Evolutionary conservation across 2,888 invertebrate genomes (phyloP).

Genomic region (Shargacucullia verbasci): DNA sequence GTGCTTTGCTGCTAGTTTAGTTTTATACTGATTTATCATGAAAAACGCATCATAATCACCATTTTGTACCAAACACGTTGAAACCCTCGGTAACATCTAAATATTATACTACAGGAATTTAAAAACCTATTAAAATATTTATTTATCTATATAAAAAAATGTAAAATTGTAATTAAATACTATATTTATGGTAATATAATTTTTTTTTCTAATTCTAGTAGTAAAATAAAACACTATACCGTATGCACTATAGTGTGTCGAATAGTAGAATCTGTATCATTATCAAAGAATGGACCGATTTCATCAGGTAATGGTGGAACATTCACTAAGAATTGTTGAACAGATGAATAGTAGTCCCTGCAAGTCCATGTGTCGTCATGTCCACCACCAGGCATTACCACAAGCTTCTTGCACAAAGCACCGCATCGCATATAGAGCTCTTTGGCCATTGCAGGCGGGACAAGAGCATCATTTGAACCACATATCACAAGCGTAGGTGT

Average conservation of each 20-base stretch:
- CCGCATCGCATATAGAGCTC: constrained; percentile 93
- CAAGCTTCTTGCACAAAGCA: constrained; percentile 93
- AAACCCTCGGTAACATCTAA: constrained; percentile 24
- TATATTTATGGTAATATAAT: no score
- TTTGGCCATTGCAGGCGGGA: constrained; percentile 97
- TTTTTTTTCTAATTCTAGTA: constrained; percentile 27
- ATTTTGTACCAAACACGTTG: constrained; percentile 53
- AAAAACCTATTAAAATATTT: constrained; percentile 54
- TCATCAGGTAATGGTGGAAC: constrained; percentile 74
- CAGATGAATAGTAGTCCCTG: constrained; percentile 92
- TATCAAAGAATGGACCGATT: constrained; percentile 71
- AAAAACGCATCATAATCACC: constrained; percentile 22
- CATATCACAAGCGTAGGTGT: constrained; percentile 96
- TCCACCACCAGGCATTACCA: constrained; percentile 94
- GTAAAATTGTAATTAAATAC: constrained; percentile 49
- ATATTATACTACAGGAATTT: constrained; percentile 38
- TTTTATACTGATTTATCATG: no score
- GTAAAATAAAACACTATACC: constrained; percentile 59
- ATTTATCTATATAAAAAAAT: constrained; percentile 47
- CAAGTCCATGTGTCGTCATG: constrained; percentile 99
- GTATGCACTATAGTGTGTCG: constrained; percentile 70
- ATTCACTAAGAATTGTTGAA: constrained; percentile 86
- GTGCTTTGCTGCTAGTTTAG: no score
- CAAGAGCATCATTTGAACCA: constrained; percentile 95
- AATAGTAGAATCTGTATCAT: constrained; percentile 57